These are phyloP conservation scores for Ailurus styani DNA, from an alignment of 2,113 vertebrate species.

Conservation along the genomic window DNA sequence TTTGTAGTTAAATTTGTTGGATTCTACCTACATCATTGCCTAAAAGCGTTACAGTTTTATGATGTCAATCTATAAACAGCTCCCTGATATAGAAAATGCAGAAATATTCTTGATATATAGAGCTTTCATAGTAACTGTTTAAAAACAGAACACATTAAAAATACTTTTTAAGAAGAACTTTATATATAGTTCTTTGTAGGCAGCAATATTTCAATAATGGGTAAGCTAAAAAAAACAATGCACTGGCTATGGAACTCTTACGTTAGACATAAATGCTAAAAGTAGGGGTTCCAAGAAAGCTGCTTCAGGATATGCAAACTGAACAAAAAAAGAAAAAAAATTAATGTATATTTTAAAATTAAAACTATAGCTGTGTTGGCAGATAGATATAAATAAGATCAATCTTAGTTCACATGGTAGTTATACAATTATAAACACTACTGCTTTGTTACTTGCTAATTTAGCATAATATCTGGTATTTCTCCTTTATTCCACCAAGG, in stretches of 20 bases:
- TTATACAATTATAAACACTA: neutral
- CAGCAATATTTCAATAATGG: neutral
- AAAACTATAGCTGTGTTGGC: neutral
- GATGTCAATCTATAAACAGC: neutral
- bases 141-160: neutral
- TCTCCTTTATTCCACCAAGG: neutral
- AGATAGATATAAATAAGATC: neutral
- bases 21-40: neutral
- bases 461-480: neutral
- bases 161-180: neutral
- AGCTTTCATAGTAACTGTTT: neutral
- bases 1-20: neutral
- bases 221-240: neutral
- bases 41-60: neutral
- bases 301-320: neutral
- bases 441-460: neutral
- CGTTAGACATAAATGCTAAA: neutral
- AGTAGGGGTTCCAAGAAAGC: neutral
- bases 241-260: neutral
- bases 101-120: neutral
- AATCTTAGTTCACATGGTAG: neutral
- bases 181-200: neutral
- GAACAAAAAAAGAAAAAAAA: neutral
- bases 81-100: neutral
- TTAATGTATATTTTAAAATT: neutral